Percentiles rank a stretch among this genome's conserved stretches.
Evolutionary conservation across 64 coral and sea anemone genomes (phyloP).

Genomic region (Catalaphyllia jardinei): DNA sequence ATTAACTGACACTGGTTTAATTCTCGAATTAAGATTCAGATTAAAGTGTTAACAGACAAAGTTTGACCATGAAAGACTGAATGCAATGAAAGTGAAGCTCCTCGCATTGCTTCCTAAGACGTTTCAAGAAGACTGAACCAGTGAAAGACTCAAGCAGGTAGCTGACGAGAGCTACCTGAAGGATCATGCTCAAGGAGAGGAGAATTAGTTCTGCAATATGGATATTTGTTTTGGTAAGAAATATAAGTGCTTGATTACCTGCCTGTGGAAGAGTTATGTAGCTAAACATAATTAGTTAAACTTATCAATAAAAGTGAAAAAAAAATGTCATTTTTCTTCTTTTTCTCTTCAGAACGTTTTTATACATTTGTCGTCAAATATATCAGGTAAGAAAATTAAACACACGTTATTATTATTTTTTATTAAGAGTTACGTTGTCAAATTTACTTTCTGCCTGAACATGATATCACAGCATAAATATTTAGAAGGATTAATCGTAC

Average conservation of each 20-base stretch:
- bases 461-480: not conserved
- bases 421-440: not conserved
- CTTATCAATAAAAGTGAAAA: not conserved
- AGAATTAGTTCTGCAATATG: not conserved
- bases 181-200: not conserved
- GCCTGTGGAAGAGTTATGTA: not conserved
- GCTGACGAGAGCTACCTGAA: too few species aligned
- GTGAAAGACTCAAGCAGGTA: too few species aligned
- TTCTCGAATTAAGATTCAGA: not conserved
- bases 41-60: too few species aligned
- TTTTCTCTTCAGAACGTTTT: not conserved
- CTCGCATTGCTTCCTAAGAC: too few species aligned
- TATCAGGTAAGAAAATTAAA: not conserved
- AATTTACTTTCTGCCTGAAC: not conserved
- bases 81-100: too few species aligned
- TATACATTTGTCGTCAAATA: not conserved
- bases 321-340: not conserved
- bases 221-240: constrained; percentile 13
- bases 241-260: not conserved
- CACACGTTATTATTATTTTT: not conserved
- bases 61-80: too few species aligned
- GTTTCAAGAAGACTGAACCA: too few species aligned
- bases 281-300: not conserved
- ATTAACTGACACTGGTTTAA: not conserved
- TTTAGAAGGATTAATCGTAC: not conserved